These are phyloP conservation scores for Lota lota DNA, from an alignment of 2,113 vertebrate species.

Conservation along the genomic window DNA sequence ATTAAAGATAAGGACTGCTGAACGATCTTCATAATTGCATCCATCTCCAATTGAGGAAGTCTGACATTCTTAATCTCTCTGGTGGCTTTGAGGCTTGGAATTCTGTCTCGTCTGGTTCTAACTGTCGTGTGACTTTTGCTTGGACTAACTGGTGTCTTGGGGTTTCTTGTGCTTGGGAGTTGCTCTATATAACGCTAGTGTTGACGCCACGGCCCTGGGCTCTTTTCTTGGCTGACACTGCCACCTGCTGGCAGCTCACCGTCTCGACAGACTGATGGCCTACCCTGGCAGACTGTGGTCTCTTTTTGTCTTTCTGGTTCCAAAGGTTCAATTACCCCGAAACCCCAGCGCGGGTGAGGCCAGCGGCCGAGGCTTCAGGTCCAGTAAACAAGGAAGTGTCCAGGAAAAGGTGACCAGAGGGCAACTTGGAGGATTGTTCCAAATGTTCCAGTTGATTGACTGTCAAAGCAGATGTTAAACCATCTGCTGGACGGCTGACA, in stretches of 20 bases:
- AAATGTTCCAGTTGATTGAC: no score
- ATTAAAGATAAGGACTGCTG: no score
- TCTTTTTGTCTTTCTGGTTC: conserved; percentile 28
- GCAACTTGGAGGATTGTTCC: neutral
- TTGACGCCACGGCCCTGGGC: neutral
- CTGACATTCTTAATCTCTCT: no score
- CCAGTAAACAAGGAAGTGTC: conserved; percentile 15
- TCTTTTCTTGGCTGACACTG: neutral
- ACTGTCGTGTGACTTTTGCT: neutral
- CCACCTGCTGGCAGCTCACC: neutral
- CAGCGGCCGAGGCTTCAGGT: conserved; percentile 3
- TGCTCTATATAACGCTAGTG: neutral
- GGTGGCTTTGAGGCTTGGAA: no score
- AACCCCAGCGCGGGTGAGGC: neutral
- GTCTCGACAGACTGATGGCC: neutral
- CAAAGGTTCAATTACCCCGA: conserved; percentile 41
- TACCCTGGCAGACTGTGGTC: neutral
- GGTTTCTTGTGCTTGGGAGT: no score
- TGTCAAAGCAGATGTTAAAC: no score
- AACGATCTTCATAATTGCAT: no score
- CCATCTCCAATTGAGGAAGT: no score
- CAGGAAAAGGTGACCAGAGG: conserved; percentile 49
- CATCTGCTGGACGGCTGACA: no score
- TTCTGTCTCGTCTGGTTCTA: neutral
- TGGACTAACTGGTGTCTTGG: no score